Percentiles rank a stretch among this genome's conserved stretches.
These are phyloP conservation scores for Amiota communis DNA, from an alignment of 2,888 invertebrate species.

Conservation along the genomic window DNA sequence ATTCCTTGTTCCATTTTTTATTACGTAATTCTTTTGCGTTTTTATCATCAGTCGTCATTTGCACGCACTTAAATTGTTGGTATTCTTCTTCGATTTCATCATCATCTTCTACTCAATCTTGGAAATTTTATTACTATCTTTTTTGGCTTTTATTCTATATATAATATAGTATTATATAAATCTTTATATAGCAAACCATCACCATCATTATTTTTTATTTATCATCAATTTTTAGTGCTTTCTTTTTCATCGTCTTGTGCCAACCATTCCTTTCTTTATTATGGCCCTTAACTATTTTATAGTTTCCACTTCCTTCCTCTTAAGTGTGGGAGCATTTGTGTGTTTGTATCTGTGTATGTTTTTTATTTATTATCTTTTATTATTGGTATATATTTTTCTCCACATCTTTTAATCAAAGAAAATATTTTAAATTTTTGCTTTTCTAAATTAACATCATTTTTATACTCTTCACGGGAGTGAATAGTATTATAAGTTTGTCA, in stretches of 20 bases:
- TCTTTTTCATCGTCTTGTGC: neutral
- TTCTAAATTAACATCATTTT: too few relatives aligned
- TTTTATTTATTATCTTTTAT: too few relatives aligned
- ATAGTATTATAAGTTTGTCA: too few relatives aligned
- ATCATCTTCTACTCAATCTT: neutral
- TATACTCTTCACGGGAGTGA: too few relatives aligned
- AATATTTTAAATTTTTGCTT: conserved; percentile 19
- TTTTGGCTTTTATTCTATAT: conserved; percentile 35
- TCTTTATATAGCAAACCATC: conserved; percentile 41
- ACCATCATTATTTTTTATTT: conserved; percentile 16
- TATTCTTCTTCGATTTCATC: neutral
- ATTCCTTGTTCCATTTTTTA: conserved; percentile 36
- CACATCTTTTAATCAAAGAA: neutral
- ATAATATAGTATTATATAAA: conserved; percentile 31
- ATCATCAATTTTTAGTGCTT: neutral
- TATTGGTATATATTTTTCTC: conserved; percentile 2
- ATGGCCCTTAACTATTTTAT: conserved; percentile 24
- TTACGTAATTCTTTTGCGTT: conserved; percentile 45
- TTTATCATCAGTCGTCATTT: conserved; percentile 47
- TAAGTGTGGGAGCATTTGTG: too few relatives aligned
- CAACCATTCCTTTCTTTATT: conserved; percentile 8
- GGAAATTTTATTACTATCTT: conserved; percentile 31
- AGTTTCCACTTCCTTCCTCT: neutral
- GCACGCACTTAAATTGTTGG: conserved; percentile 19
- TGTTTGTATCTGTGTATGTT: too few relatives aligned